A percentile compares a stretch with the other conserved stretches of the same genome.
phyloP scores from a whole-genome alignment of 2,888 invertebrate genomes.

The Aproaerema taeniolella region DNA sequence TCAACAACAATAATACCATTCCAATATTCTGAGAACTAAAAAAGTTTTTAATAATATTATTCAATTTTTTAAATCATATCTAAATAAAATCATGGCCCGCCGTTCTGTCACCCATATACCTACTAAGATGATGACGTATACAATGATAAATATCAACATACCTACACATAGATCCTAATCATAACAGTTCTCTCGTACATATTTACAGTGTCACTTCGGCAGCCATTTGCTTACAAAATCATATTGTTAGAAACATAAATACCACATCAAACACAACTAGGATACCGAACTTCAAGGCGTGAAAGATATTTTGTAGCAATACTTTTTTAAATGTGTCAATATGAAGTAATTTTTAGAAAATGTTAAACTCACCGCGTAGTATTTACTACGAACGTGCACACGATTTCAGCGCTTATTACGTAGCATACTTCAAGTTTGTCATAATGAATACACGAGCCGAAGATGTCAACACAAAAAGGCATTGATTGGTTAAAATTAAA shows the following conservation, averaged over 20 bases:
- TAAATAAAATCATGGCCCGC: no score
- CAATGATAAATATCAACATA: no score
- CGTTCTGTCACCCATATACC: no score
- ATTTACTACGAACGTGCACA: constrained; percentile 66
- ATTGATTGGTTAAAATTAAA: constrained; percentile 65
- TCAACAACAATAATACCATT: no score
- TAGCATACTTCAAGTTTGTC: constrained; percentile 66
- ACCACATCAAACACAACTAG: constrained; percentile 29
- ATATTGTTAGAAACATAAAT: constrained; percentile 64
- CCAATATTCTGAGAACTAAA: no score
- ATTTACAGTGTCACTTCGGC: constrained; percentile 63
- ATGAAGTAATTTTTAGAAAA: constrained; percentile 37
- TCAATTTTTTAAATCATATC: no score
- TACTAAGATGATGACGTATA: no score
- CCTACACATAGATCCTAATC: no score
- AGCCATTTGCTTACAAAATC: constrained; percentile 77
- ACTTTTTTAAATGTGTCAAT: constrained; percentile 15
- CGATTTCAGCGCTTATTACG: constrained; percentile 77
- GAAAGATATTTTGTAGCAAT: constrained; percentile 15
- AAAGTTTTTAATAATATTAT: no score
- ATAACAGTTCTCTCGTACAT: constrained; percentile 18
- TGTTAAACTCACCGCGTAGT: constrained; percentile 63
- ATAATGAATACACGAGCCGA: constrained; percentile 56
- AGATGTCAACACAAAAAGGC: constrained; percentile 47
- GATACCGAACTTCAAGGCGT: constrained; percentile 13